phyloP scores from a whole-genome alignment of 2,113 vertebrate species.

The Acinonyx jubatus region DNA sequence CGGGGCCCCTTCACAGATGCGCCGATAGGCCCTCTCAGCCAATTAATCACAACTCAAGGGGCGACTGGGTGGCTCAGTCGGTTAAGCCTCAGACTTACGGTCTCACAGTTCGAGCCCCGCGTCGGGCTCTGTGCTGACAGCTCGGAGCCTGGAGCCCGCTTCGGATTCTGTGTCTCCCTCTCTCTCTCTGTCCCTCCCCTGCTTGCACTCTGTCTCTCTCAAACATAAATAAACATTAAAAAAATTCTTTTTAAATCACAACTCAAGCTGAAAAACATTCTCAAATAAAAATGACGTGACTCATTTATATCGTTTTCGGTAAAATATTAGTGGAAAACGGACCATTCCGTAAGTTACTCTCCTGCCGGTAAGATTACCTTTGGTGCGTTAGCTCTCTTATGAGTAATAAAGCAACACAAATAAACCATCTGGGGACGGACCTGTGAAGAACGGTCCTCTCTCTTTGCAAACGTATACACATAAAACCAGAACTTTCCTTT shows the following conservation, averaged over 20 bases:
- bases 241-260: no score
- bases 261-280: not conserved
- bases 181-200: no score
- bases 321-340: constrained; percentile 34
- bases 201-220: no score
- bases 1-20: fast-evolving
- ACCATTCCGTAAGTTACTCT: not conserved
- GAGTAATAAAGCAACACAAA: not conserved
- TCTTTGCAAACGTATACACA: not conserved
- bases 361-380: not conserved
- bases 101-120: no score
- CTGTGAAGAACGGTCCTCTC: not conserved
- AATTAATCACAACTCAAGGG: not conserved
- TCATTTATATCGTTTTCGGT: not conserved
- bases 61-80: no score
- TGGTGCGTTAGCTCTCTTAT: not conserved
- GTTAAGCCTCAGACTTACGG: no score
- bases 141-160: no score
- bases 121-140: no score
- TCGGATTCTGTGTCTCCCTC: no score
- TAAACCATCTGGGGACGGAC: not conserved
- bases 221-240: no score
- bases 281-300: not conserved
- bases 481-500: not conserved
- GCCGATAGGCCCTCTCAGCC: not conserved